phyloP scores from a whole-genome alignment of 1,140 invertebrate species.

The Bicyclus anynana region DNA sequence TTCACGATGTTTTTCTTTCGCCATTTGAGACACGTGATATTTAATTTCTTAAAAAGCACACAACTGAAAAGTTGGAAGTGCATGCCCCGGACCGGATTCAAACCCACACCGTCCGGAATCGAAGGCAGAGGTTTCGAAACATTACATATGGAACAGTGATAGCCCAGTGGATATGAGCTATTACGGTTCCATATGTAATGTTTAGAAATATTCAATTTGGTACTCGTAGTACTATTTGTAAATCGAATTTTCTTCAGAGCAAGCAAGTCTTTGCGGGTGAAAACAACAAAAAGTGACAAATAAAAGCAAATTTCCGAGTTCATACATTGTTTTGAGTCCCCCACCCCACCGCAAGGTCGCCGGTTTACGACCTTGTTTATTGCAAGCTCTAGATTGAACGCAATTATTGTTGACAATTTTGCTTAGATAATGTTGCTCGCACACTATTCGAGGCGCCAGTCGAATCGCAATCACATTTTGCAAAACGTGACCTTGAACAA shows the following conservation, averaged over 20 bases:
- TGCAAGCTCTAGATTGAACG: not conserved
- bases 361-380: not conserved
- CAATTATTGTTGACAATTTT: conserved; percentile 1
- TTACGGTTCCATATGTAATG: too few relatives aligned
- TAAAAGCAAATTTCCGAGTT: not conserved
- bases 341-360: not conserved
- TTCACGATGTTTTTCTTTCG: too few relatives aligned
- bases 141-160: too few relatives aligned
- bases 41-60: too few relatives aligned
- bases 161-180: too few relatives aligned
- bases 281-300: not conserved
- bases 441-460: not conserved
- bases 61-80: too few relatives aligned
- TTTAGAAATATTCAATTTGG: too few relatives aligned
- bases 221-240: not conserved
- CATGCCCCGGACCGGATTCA: too few relatives aligned
- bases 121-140: too few relatives aligned
- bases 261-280: not conserved
- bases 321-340: conserved; percentile 1
- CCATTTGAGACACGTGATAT: too few relatives aligned
- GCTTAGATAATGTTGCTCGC: not conserved
- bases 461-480: not conserved
- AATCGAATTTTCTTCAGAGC: not conserved
- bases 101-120: too few relatives aligned
- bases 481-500: too few relatives aligned